Evolutionary conservation across 2,888 invertebrate species (phyloP).

Genomic region (Drosophila rubida): DNA sequence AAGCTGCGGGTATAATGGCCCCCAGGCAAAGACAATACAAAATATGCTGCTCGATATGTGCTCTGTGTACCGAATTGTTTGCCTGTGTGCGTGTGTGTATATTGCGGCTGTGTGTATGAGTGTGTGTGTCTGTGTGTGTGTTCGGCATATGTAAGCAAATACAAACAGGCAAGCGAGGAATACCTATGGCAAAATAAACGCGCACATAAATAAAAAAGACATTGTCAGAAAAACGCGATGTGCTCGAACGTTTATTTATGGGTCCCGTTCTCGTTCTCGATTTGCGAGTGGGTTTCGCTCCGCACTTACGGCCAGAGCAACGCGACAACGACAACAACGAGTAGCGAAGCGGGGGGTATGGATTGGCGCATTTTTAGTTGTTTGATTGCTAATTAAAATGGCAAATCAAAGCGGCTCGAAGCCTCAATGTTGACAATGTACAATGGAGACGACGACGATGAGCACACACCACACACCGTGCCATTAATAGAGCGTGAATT

Average conservation of each 20-base stretch:
- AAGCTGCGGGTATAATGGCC: slow-evolving; percentile 43
- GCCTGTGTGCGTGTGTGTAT: slow-evolving; percentile 8
- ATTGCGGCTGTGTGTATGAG: slow-evolving; percentile 11
- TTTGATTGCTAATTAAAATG: slow-evolving; percentile 79
- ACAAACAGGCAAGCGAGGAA: slow-evolving; percentile 44
- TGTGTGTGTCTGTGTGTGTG: slow-evolving; percentile 14
- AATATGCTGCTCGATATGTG: slow-evolving; percentile 54
- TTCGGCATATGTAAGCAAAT: slow-evolving; percentile 65
- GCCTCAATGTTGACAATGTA: slow-evolving; percentile 66
- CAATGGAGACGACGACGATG: slow-evolving; percentile 35
- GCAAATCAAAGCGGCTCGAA: slow-evolving; percentile 67
- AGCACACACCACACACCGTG: slow-evolving; percentile 15
- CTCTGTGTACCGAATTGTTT: slow-evolving; percentile 34
- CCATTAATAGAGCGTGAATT: slow-evolving; percentile 82
- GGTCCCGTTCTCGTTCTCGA: slow-evolving; percentile 39
- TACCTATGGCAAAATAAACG: slow-evolving; percentile 67
- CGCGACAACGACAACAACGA: slow-evolving; percentile 12
- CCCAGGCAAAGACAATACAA: slow-evolving; percentile 55
- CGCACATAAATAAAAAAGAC: slow-evolving; percentile 73
- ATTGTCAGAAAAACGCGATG: slow-evolving; percentile 63
- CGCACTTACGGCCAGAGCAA: slow-evolving; percentile 41
- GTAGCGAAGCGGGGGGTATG: no score
- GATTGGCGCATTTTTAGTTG: slow-evolving; percentile 48
- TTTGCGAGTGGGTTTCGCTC: slow-evolving; percentile 18
- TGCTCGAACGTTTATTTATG: slow-evolving; percentile 65